Conservation (phyloP, 2,797 vertebrate species). For the Acanthornis magna region DNA sequence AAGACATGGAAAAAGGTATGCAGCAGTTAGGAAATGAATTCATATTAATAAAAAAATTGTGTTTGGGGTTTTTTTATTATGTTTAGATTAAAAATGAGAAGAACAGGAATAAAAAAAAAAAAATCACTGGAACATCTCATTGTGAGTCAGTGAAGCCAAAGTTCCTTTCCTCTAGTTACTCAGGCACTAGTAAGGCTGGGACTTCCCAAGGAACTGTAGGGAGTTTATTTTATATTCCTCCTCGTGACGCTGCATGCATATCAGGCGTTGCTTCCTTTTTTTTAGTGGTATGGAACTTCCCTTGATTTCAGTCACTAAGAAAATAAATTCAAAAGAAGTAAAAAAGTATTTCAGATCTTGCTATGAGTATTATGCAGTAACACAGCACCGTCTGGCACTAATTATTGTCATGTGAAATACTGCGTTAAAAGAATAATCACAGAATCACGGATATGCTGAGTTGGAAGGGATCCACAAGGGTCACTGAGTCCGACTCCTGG, state of each 20-base stretch:
- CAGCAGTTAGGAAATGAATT: background rate
- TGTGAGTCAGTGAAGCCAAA: background rate
- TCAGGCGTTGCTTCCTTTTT: background rate
- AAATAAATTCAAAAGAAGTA: background rate
- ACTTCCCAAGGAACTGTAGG: background rate
- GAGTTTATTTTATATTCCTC: background rate
- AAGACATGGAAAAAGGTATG: background rate
- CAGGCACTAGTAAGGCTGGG: background rate
- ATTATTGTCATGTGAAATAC: background rate
- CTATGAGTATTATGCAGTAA: background rate
- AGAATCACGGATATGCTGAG: background rate
- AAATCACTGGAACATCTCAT: fast-evolving
- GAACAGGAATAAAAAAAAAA: background rate
- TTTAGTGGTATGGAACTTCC: background rate
- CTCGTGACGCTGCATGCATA: background rate
- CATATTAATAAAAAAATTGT: background rate
- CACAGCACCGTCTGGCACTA: background rate
- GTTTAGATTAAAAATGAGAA: background rate
- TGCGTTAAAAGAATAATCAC: background rate
- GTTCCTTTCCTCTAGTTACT: background rate
- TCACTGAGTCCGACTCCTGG: fast-evolving
- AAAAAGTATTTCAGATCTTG: background rate
- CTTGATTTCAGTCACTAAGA: background rate
- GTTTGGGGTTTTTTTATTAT: fast-evolving
- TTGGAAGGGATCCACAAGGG: background rate